A percentile compares a stretch with the other conserved stretches of the same genome.
These are phyloP conservation scores for Campylorhamphus procurvoides DNA, from an alignment of 2,113 vertebrate genomes.

Conservation along the genomic window DNA sequence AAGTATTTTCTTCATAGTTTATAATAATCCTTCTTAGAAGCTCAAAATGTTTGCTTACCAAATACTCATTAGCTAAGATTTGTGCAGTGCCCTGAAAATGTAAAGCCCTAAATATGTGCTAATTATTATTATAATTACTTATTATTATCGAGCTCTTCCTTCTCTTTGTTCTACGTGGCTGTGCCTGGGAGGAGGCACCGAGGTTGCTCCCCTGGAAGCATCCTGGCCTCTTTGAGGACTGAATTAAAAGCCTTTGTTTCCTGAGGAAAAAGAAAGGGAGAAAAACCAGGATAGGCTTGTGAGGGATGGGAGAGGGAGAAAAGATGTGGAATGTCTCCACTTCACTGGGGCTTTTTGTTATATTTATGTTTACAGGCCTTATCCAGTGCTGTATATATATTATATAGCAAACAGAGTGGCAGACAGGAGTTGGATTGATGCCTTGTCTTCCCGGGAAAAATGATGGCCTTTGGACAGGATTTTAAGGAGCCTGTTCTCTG, in stretches of 20 bases:
- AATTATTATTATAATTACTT: conserved; percentile 57
- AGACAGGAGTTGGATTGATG: background rate
- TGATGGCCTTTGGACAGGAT: background rate
- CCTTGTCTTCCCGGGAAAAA: background rate
- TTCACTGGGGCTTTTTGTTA: background rate
- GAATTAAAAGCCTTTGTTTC: background rate
- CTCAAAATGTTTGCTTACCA: conserved; percentile 52
- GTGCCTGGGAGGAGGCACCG: background rate
- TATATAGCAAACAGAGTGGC: too few species aligned
- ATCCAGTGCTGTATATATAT: background rate
- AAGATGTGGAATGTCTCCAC: rapidly evolving
- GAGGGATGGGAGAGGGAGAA: background rate
- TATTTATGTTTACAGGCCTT: background rate
- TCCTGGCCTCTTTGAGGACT: background rate
- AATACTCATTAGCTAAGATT: conserved; percentile 58
- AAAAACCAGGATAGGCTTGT: background rate
- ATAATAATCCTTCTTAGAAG: conserved; percentile 36
- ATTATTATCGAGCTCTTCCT: background rate
- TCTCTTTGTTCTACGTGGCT: conserved; percentile 1
- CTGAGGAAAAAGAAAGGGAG: background rate
- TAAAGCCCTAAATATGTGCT: conserved; percentile 43
- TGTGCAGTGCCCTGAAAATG: conserved; percentile 20
- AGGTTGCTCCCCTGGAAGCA: background rate
- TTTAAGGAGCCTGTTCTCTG: background rate
- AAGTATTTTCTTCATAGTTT: conserved; percentile 19